These are phyloP conservation scores for Drepanosiphum platanoidis DNA, from an alignment of 2,888 invertebrate species.

Conservation along the genomic window DNA sequence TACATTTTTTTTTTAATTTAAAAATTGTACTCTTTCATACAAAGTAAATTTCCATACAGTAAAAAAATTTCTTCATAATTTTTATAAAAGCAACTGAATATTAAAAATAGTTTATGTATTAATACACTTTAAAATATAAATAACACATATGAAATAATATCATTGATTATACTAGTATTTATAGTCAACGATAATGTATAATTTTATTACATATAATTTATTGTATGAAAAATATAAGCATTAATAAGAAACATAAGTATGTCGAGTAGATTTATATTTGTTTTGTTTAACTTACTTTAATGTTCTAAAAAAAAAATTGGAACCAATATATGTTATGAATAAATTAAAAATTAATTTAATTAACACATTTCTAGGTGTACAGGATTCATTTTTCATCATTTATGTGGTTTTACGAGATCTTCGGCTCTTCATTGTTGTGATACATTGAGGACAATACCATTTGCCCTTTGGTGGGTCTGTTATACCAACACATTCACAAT, in stretches of 20 bases:
- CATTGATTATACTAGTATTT: too few relatives aligned
- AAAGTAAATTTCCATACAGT: too few relatives aligned
- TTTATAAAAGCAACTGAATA: too few relatives aligned
- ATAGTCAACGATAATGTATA: not conserved
- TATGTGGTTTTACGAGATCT: slow-evolving; percentile 74
- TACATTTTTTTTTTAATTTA: too few relatives aligned
- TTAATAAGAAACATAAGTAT: slow-evolving; percentile 25
- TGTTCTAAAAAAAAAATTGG: slow-evolving; percentile 9
- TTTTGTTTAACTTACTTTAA: not conserved
- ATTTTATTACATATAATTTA: not conserved
- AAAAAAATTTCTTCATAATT: too few relatives aligned
- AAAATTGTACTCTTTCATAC: too few relatives aligned
- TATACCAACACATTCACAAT: slow-evolving; percentile 97
- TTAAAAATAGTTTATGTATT: not conserved
- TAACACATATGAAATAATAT: too few relatives aligned
- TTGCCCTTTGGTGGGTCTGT: slow-evolving; percentile 96
- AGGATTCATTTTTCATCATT: not conserved
- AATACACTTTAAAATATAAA: not conserved
- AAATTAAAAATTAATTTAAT: slow-evolving; percentile 4
- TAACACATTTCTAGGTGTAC: not conserved
- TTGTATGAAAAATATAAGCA: not conserved
- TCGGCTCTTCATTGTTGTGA: slow-evolving; percentile 81
- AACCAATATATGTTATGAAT: slow-evolving; percentile 7
- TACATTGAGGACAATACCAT: slow-evolving; percentile 98
- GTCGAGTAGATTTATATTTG: slow-evolving; percentile 18